Conservation (phyloP, 2,113 vertebrate genomes). For the Equus quagga region DNA sequence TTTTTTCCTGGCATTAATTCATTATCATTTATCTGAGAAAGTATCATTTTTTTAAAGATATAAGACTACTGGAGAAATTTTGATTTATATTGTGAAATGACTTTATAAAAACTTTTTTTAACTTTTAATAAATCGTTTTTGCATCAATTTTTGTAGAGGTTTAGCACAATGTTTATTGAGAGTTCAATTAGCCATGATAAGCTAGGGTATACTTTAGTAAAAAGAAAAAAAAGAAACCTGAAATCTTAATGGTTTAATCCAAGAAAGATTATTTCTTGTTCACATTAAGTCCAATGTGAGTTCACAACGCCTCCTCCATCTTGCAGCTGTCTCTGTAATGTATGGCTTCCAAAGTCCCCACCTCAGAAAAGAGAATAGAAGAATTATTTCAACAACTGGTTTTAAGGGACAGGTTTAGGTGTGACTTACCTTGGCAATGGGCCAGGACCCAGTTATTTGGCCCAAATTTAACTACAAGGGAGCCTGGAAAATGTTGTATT, state of each 20-base stretch:
- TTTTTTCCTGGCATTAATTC: background rate
- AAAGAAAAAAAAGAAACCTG: background rate
- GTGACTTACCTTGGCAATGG: background rate
- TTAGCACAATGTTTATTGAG: background rate
- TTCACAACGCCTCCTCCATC: background rate
- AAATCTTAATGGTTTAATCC: background rate
- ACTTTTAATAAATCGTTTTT: background rate
- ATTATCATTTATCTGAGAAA: background rate
- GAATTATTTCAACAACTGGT: background rate
- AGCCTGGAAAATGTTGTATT: background rate
- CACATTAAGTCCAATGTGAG: background rate
- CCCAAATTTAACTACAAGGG: background rate
- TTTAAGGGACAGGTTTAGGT: background rate
- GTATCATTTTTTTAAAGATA: background rate
- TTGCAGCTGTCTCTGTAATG: background rate
- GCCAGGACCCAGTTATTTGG: background rate
- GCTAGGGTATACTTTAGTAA: background rate
- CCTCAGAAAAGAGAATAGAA: background rate
- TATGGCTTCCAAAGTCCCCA: background rate
- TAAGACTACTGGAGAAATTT: background rate
- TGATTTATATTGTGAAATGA: background rate
- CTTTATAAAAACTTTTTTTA: background rate
- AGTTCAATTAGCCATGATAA: background rate
- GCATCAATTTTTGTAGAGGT: background rate
- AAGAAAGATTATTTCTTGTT: slow-evolving; percentile 4